A percentile compares a stretch with the other conserved stretches of the same genome.
phyloP scores from a whole-genome alignment of 2,113 vertebrate genomes.

The Sylvietta virens region DNA sequence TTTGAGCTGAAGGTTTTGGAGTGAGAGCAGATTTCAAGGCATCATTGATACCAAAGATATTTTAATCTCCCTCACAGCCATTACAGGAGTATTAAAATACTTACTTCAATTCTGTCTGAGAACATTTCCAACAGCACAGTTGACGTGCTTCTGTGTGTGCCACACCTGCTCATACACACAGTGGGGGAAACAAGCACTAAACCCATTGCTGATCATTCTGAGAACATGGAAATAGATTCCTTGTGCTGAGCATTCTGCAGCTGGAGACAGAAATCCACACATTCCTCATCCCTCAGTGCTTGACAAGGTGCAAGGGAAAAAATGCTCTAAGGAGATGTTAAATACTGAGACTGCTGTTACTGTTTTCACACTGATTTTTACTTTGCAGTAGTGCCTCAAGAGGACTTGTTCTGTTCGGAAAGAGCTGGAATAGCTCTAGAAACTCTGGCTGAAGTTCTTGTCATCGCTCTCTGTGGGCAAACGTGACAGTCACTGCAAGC shows the following conservation, averaged over 20 bases:
- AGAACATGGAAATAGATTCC: neutral
- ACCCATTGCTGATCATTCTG: conserved; percentile 23
- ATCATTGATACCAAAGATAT: neutral
- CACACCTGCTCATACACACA: conserved; percentile 28
- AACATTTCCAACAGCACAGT: conserved; percentile 8
- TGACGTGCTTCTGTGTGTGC: conserved; percentile 25
- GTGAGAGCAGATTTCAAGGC: neutral
- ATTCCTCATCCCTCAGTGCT: conserved; percentile 40
- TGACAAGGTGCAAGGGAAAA: neutral
- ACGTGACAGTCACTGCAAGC: neutral
- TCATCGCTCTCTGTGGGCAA: neutral
- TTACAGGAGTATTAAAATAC: conserved; percentile 35
- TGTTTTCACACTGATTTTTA: neutral
- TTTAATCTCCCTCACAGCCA: conserved; percentile 25
- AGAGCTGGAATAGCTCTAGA: neutral
- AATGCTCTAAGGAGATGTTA: neutral
- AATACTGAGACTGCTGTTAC: neutral
- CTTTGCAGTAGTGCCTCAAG: neutral
- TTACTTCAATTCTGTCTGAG: neutral
- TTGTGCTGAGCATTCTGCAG: neutral
- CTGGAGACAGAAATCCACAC: conserved; percentile 1
- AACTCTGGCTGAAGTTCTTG: conserved; percentile 37
- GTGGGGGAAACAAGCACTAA: neutral
- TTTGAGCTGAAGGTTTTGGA: neutral
- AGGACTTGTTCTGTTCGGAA: neutral